phyloP scores from a whole-genome alignment of 1,140 invertebrate genomes.

The Dufourea novaeangliae region DNA sequence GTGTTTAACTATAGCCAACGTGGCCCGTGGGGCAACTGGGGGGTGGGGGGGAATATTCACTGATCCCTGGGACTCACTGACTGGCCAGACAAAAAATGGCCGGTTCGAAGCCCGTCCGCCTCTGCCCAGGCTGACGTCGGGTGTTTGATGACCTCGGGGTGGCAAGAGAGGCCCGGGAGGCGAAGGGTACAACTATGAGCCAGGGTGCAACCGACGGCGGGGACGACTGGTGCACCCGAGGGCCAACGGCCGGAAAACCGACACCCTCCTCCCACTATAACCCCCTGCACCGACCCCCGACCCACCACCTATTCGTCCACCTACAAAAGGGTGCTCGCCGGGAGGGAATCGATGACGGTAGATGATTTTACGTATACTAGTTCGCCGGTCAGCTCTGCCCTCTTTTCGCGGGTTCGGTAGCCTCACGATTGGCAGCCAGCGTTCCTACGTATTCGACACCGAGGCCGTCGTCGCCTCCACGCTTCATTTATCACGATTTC shows the following conservation, averaged over 20 bases:
- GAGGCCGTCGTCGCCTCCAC: background rate
- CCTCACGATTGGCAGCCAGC: constrained; percentile 52
- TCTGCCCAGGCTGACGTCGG: constrained; percentile 78
- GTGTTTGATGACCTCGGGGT: constrained; percentile 81
- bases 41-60: constrained; percentile 75
- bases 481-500: background rate
- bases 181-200: constrained; percentile 59
- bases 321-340: constrained; percentile 66
- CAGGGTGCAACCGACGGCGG: constrained; percentile 57
- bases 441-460: constrained; percentile 32
- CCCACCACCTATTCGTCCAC: constrained; percentile 56
- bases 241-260: constrained; percentile 68
- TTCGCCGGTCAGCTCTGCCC: constrained; percentile 62
- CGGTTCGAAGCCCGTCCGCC: constrained; percentile 77
- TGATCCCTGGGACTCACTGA: constrained; percentile 82
- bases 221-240: constrained; percentile 62
- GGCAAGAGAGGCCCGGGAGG: constrained; percentile 70
- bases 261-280: constrained; percentile 55
- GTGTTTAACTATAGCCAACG: constrained; percentile 63
- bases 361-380: constrained; percentile 73
- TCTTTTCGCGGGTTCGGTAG: constrained; percentile 68
- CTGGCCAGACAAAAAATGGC: constrained; percentile 82
- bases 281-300: constrained; percentile 30
- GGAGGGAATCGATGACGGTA: constrained; percentile 73
- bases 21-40: constrained; percentile 74